Conservation (phyloP, 2,797 vertebrate species). For the Leucoraja ocellata region DNA sequence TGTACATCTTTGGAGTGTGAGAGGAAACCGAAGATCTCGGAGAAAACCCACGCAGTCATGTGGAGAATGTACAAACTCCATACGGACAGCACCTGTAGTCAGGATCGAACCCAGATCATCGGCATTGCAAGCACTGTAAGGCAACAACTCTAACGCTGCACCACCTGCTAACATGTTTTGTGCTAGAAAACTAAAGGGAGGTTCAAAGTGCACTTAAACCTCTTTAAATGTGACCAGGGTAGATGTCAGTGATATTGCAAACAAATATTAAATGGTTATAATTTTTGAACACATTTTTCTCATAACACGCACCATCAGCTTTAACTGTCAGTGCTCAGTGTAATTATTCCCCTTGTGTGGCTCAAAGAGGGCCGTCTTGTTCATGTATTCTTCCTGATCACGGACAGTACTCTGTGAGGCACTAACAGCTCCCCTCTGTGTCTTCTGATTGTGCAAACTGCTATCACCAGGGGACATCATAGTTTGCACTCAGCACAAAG, state of each 20-base stretch:
- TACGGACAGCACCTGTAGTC: too few relatives aligned
- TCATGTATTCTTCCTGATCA: not conserved
- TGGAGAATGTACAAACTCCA: too few relatives aligned
- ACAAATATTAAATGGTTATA: constrained; percentile 7
- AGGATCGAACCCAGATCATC: too few relatives aligned
- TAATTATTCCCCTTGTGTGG: not conserved
- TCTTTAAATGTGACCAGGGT: not conserved
- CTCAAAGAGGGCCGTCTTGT: not conserved
- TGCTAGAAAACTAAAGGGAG: not conserved
- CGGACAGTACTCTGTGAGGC: constrained; percentile 5
- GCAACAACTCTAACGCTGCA: too few relatives aligned
- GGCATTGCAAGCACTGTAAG: too few relatives aligned
- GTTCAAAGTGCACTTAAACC: not conserved
- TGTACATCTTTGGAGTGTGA: too few relatives aligned
- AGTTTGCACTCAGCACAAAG: constrained; percentile 48
- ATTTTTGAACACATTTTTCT: not conserved
- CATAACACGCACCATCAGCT: not conserved
- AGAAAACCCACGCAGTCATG: too few relatives aligned
- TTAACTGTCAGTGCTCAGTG: not conserved
- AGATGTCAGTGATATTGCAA: not conserved
- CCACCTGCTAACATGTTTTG: not conserved
- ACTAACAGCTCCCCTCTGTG: constrained; percentile 1
- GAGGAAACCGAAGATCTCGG: too few relatives aligned
- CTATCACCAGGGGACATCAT: constrained; percentile 20
- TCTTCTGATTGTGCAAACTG: not conserved